phyloP scores from a whole-genome alignment of 2,797 vertebrate species.

The Holocentrus rufus region DNA sequence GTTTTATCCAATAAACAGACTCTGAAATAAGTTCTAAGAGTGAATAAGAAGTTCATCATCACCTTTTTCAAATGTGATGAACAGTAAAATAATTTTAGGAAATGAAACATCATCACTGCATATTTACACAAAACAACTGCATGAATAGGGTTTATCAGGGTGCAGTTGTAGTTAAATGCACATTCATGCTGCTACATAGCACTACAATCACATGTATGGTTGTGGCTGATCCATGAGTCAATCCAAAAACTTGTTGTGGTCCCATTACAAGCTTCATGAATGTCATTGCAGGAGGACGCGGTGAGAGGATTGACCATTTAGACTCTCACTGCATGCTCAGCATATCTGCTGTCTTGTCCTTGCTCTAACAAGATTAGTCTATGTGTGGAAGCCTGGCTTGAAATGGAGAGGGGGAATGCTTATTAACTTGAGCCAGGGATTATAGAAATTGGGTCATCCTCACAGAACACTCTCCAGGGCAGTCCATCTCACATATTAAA shows the following conservation, averaged over 20 bases:
- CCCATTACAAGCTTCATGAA: background rate
- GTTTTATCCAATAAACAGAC: background rate
- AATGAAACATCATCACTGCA: too few species aligned
- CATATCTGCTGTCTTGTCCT: constrained; percentile 68
- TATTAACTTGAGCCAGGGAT: constrained; percentile 81
- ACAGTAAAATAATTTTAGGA: too few species aligned
- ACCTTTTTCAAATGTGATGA: background rate
- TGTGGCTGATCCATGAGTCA: background rate
- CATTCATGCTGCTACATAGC: background rate
- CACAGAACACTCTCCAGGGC: constrained; percentile 26
- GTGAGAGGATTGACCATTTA: constrained; percentile 64
- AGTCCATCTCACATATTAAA: constrained; percentile 40
- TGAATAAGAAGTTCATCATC: background rate
- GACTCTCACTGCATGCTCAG: constrained; percentile 70
- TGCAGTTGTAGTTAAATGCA: background rate
- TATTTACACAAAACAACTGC: too few species aligned
- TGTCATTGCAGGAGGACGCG: constrained; percentile 4
- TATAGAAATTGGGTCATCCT: constrained; percentile 80
- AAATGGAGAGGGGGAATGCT: constrained; percentile 44
- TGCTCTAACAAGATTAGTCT: constrained; percentile 79
- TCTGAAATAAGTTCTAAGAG: background rate
- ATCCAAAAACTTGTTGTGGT: background rate
- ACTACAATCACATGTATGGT: background rate
- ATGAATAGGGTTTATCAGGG: background rate
- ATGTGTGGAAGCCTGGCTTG: constrained; percentile 22